Percentiles rank a stretch among this genome's conserved stretches.
Evolutionary conservation across 2,113 vertebrate genomes (phyloP).

Genomic region (Picathartes gymnocephalus): DNA sequence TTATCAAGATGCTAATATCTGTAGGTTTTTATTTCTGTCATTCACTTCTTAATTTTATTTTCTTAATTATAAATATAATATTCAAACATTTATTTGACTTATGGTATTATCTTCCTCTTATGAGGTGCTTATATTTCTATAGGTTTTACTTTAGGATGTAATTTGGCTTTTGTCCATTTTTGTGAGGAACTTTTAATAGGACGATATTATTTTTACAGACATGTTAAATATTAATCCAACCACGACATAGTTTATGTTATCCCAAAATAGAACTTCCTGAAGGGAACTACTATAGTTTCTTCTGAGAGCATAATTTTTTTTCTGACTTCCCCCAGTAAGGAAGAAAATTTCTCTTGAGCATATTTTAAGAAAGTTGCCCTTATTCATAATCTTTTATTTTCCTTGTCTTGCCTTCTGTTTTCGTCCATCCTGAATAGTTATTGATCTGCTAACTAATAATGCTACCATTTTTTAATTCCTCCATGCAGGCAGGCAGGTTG

Average conservation of each 20-base stretch:
- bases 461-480: background rate
- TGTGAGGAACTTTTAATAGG: background rate
- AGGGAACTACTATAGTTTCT: background rate
- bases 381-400: background rate
- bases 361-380: background rate
- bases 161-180: background rate
- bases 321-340: background rate
- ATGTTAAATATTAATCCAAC: conserved; percentile 48
- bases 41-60: background rate
- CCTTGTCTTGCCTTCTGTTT: background rate
- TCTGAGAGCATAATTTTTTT: background rate
- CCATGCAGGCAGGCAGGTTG: background rate
- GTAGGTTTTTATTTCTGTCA: background rate
- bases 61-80: background rate
- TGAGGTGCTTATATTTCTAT: background rate
- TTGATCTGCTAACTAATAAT: background rate
- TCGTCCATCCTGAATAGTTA: background rate
- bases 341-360: background rate
- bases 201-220: background rate
- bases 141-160: background rate
- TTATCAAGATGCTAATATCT: background rate
- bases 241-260: background rate
- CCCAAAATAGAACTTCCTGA: conserved; percentile 28
- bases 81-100: background rate
- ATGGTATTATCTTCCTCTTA: background rate